phyloP scores from a whole-genome alignment of 2,888 invertebrate genomes.

The Mylabris sibirica region DNA sequence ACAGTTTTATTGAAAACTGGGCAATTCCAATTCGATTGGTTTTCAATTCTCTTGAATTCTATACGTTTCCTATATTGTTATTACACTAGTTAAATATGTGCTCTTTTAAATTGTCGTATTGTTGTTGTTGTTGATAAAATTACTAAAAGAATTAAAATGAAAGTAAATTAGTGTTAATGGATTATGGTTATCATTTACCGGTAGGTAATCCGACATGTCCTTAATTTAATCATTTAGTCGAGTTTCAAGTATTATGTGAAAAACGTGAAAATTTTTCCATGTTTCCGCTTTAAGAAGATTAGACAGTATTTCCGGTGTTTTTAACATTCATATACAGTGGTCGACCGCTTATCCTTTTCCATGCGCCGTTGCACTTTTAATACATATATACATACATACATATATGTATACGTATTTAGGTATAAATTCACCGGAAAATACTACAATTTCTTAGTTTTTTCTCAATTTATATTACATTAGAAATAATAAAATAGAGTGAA shows the following conservation, averaged over 20 bases:
- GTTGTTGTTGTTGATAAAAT: neutral
- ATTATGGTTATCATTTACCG: neutral
- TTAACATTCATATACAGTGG: neutral
- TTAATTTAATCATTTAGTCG: neutral
- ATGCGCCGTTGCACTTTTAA: neutral
- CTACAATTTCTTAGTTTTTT: neutral
- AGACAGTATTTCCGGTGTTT: slow-evolving; percentile 11
- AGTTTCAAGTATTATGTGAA: neutral
- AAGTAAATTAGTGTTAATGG: neutral
- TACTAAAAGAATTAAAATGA: neutral
- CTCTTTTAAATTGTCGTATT: slow-evolving; percentile 37
- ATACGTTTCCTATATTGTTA: slow-evolving; percentile 39
- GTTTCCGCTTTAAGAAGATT: slow-evolving; percentile 13
- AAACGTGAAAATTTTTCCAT: neutral
- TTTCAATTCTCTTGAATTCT: slow-evolving; percentile 30
- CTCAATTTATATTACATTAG: neutral
- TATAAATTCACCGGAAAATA: slow-evolving; percentile 1
- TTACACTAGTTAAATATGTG: slow-evolving; percentile 42
- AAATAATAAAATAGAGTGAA: too few relatives aligned
- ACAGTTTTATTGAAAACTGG: slow-evolving; percentile 45
- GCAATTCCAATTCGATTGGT: slow-evolving; percentile 39
- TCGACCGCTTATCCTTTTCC: slow-evolving; percentile 1
- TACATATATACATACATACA: too few relatives aligned
- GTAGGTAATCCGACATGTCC: neutral
- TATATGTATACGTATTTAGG: neutral